Base-by-base conservation (phyloP, 2,888 invertebrate genomes). In the Amblyjoppa fuscipennis region DNA sequence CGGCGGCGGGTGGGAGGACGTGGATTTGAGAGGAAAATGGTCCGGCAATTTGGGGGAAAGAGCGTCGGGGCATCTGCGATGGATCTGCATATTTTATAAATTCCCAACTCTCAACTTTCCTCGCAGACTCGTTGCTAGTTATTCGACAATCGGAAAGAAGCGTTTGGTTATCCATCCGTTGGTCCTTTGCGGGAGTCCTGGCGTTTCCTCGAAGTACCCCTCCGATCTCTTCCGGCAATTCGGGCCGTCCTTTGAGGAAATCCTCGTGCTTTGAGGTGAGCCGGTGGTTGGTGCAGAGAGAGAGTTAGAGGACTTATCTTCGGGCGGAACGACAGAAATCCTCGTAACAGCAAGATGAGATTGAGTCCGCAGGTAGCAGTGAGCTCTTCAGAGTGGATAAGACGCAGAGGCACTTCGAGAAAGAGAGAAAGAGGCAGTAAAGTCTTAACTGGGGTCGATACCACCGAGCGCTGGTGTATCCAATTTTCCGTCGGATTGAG, bases 391-490 rank as follows among this genome's bases (percentile, higher is more conserved):
- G 28, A 61, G 38, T 9, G 59, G 25, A 25, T 16, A 59, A 59
- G 59, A 34, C 61, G 20, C 25, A 0, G 28, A 31, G 45, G 61
- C 59, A 61, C 74, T 74, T 61, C n/a, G 28, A 45, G 41, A 3
- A 13, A 13, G 45, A 13, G 45, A 13, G 13, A 13, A 13, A 45
- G 74, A 45, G 45, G 61, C 59, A 74, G 45, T 74, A 74, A 74
- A 74, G 53, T 61, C 74, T 74, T 45, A 28, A 45, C 61, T 25
- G 45, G 61, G 74, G 59, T 74, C 74, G 73, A 59, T 41, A 41
- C 45, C 61, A 74, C 59, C 45, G 41, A n/a, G 45, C 61, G 13
- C 45, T 28, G 34, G 13, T 16, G 61, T 61, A 61, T 61, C 59
- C 45, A 74, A 61, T 74, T 61, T 61, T 45, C 74, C 28, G 45